These are phyloP conservation scores for Cardiocondyla obscurior DNA, from an alignment of 1,140 invertebrate species.

Conservation along the genomic window DNA sequence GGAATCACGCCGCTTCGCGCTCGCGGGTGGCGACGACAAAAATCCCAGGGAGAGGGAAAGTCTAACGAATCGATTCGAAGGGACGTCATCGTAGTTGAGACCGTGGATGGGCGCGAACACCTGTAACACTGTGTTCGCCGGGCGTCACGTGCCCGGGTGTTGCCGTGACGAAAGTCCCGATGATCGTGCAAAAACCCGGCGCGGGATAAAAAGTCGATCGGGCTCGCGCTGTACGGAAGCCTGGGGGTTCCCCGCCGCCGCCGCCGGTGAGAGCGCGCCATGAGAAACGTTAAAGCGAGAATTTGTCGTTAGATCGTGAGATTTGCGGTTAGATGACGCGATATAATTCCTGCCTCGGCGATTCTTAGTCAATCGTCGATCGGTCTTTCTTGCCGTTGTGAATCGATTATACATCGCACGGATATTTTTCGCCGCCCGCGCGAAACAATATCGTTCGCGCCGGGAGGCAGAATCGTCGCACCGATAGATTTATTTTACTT, in stretches of 20 bases:
- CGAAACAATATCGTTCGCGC: slow-evolving; percentile 2
- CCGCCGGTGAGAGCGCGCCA: slow-evolving; percentile 68
- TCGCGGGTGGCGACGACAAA: slow-evolving; percentile 69
- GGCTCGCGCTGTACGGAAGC: slow-evolving; percentile 78
- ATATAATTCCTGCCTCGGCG: slow-evolving; percentile 7
- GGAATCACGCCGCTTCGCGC: slow-evolving; percentile 77
- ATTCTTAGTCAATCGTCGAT: slow-evolving; percentile 36
- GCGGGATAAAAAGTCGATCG: slow-evolving; percentile 68
- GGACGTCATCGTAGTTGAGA: slow-evolving; percentile 57
- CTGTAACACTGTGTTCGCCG: slow-evolving; percentile 76
- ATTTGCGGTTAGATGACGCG: slow-evolving; percentile 27
- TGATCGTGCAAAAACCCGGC: slow-evolving; percentile 66
- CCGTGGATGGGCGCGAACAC: slow-evolving; percentile 74
- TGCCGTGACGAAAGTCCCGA: slow-evolving; percentile 78
- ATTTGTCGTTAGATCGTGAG: slow-evolving; percentile 65
- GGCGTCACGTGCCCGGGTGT: slow-evolving; percentile 81
- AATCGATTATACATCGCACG: slow-evolving; percentile 21
- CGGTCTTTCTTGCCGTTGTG: background rate
- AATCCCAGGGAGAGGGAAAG: slow-evolving; percentile 61
- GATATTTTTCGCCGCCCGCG: background rate
- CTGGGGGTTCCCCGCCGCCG: slow-evolving; percentile 68
- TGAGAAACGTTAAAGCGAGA: slow-evolving; percentile 75
- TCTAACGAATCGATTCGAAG: slow-evolving; percentile 68
- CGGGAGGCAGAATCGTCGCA: background rate
- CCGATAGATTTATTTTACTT: background rate